A percentile compares a stretch with the other conserved stretches of the same genome.
phyloP scores from a whole-genome alignment of 2,888 invertebrate species.

The Ommatoiulus sabulosus region DNA sequence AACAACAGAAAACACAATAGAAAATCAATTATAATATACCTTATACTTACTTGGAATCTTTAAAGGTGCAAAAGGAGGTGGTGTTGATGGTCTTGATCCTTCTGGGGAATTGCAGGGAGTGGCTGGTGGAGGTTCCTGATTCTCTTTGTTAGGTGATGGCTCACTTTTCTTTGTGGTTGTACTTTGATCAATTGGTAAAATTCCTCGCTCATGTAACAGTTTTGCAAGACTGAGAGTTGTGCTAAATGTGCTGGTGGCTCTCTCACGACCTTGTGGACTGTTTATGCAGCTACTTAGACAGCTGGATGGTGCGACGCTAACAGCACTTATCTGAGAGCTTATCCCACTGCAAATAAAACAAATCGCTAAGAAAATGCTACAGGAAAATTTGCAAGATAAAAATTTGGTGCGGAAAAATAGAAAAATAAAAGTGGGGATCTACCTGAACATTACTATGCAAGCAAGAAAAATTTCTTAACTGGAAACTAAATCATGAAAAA shows the following conservation, averaged over 20 bases:
- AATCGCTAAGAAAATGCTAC: neutral
- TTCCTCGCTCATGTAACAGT: conserved; percentile 82
- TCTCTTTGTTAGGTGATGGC: neutral
- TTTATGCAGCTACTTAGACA: conserved; percentile 60
- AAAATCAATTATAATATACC: conserved; percentile 69
- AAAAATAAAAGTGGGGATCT: neutral
- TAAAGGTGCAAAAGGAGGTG: conserved; percentile 66
- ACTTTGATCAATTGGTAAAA: conserved; percentile 71
- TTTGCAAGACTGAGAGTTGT: conserved; percentile 81
- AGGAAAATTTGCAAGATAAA: neutral
- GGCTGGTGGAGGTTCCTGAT: conserved; percentile 78
- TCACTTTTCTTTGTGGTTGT: conserved; percentile 74
- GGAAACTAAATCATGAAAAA: too few species aligned
- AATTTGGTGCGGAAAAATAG: neutral
- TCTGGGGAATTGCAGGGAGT: conserved; percentile 90
- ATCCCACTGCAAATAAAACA: conserved; percentile 39
- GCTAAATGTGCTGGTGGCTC: conserved; percentile 75
- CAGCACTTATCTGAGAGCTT: conserved; percentile 25
- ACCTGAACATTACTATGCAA: too few species aligned
- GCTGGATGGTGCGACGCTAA: conserved; percentile 59
- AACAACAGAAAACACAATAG: conserved; percentile 61
- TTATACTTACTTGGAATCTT: conserved; percentile 71
- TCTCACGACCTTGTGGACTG: conserved; percentile 61
- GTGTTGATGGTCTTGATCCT: conserved; percentile 70
- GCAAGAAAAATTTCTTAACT: too few species aligned